phyloP scores from a whole-genome alignment of 2,888 invertebrate species.

The Unio pictorum region DNA sequence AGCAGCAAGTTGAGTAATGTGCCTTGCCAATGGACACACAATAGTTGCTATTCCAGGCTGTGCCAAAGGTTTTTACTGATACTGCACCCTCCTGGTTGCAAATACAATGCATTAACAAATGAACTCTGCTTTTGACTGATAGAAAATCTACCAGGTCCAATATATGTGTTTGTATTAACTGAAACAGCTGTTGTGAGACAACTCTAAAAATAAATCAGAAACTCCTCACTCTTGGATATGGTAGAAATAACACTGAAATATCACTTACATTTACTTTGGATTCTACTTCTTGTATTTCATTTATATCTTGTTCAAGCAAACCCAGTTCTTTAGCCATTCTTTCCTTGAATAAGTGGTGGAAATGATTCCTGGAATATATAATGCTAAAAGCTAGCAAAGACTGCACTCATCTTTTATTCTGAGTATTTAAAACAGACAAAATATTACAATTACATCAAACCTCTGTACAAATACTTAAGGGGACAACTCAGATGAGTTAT shows the following conservation, averaged over 20 bases:
- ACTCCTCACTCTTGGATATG: not conserved
- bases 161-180: too few relatives aligned
- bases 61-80: too few relatives aligned
- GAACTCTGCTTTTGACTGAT: too few relatives aligned
- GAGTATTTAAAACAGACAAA: too few relatives aligned
- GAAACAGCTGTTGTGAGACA: not conserved
- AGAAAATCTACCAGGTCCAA: too few relatives aligned
- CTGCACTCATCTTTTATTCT: too few relatives aligned
- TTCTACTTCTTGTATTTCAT: constrained; percentile 37
- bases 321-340: constrained; percentile 39
- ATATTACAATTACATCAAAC: not conserved
- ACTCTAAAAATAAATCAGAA: not conserved
- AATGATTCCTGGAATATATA: not conserved
- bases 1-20: too few relatives aligned
- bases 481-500: not conserved
- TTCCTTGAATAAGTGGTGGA: constrained; percentile 25
- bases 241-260: not conserved
- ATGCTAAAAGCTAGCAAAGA: constrained; percentile 9
- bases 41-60: too few relatives aligned
- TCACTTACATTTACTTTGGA: constrained; percentile 38
- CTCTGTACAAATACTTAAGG: not conserved
- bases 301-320: constrained; percentile 43
- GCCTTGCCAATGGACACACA: too few relatives aligned
- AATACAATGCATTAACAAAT: too few relatives aligned
- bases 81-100: too few relatives aligned